Conservation (phyloP, 2,888 invertebrate species). For the Myopa tessellatipennis region DNA sequence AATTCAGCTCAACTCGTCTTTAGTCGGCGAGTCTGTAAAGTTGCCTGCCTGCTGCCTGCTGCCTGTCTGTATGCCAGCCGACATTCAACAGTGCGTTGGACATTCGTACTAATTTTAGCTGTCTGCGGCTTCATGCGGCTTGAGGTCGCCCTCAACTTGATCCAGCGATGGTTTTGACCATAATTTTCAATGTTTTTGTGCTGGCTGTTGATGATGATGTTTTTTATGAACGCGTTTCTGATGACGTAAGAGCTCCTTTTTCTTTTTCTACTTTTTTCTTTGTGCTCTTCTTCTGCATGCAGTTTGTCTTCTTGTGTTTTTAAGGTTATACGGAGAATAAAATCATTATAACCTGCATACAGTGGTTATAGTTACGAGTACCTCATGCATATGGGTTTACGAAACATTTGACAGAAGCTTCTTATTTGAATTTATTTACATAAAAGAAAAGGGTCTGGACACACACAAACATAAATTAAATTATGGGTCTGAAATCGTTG, state of each 20-base stretch:
- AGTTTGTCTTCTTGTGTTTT: not conserved
- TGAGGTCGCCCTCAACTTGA: conserved; percentile 23
- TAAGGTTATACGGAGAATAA: not conserved
- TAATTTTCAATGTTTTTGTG: conserved; percentile 26
- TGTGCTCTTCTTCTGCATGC: not conserved
- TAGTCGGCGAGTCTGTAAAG: not conserved
- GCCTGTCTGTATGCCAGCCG: not conserved
- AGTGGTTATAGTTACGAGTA: not conserved
- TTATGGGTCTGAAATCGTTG: too few species aligned
- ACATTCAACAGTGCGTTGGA: conserved; percentile 16
- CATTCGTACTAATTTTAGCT: conserved; percentile 22
- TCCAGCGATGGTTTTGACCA: conserved; percentile 12
- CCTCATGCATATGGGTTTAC: not conserved
- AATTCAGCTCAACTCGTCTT: conserved; percentile 48
- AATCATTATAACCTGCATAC: conserved; percentile 29
- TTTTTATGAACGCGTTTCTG: not conserved
- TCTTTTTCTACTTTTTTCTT: not conserved
- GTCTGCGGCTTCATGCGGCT: not conserved
- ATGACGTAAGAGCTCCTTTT: conserved; percentile 29
- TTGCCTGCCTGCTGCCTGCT: conserved; percentile 1
- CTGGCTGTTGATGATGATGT: not conserved
- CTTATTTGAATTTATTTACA: not conserved
- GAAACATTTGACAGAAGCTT: not conserved
- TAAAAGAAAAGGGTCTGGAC: not conserved
- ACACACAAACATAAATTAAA: too few species aligned